Base-by-base conservation (phyloP, 1,140 invertebrate genomes). In the Portunus trituberculatus region DNA sequence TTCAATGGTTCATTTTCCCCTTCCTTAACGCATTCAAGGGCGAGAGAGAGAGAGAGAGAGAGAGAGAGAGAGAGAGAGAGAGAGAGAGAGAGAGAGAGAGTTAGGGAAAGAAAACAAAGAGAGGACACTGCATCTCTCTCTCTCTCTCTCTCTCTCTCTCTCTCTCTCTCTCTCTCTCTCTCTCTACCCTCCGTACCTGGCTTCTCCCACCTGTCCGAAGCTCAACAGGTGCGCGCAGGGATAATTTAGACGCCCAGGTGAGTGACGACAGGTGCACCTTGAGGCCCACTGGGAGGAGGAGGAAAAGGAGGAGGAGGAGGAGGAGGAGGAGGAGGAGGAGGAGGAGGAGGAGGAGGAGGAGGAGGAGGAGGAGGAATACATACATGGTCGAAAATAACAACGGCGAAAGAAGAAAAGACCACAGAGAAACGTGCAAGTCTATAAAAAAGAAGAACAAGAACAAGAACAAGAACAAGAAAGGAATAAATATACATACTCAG, bases 111-210 rank as follows among this genome's bases (percentile, higher is more conserved):
- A 39, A 39, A 39, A 39, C 39, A 39, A 39, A 39, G 39, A 6
- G 6, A 39, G 6, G 39, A 39, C 39, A 39, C 6, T 1, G 52
- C 16, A 59, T 4, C 16, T 59, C 16, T 14, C 52, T 59, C 52
- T 59, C 52, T 59, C 52, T 59, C 52, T 59, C 52, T 59, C 52
- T 59, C 52, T 59, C 52, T 59, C 52, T 59, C 52, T 59, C 52
- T 59, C 86, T 25, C 86, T 88, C 31, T 32, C 86, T 32, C 86
- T 31, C 86, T 32, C 86, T 32, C 86, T 32, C 86, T 88, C 86
- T 31, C 16, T 28, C 86, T 32, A 20, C 45, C 31, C 10, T n/a
- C 45, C 86, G n/a, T 25, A 4, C 4, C 45, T 28, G 31, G 6
- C 45, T n/a, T 25, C 86, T 45, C n/a, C 31, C 86, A 88, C 86